Evolutionary conservation across 2,113 vertebrate species (phyloP).

Genomic region (Daphoenositta chrysoptera): DNA sequence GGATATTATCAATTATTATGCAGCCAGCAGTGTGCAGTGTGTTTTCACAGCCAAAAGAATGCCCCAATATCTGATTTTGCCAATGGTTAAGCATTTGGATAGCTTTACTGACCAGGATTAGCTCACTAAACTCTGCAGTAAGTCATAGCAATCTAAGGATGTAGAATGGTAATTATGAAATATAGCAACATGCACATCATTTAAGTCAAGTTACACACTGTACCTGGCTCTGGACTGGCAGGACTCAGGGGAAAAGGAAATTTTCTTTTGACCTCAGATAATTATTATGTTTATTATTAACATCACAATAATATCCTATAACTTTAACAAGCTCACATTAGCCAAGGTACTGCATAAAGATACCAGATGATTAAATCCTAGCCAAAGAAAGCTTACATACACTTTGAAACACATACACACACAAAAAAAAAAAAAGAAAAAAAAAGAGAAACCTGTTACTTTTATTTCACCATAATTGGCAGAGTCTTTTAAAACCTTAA

Average conservation of each 20-base stretch:
- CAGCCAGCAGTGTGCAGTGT: not conserved
- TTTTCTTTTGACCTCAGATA: not conserved
- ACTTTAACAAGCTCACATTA: not conserved
- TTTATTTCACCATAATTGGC: not conserved
- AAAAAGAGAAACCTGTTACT: not conserved
- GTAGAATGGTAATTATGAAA: not conserved
- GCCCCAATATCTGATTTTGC: not conserved
- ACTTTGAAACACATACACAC: not conserved
- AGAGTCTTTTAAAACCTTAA: slow-evolving; percentile 3
- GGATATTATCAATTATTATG: not conserved
- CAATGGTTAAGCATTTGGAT: not conserved
- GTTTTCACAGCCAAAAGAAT: not conserved
- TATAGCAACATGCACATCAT: not conserved
- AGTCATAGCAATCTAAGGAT: not conserved
- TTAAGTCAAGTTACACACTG: not conserved
- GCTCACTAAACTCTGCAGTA: not conserved
- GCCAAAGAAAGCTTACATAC: not conserved
- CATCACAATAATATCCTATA: not conserved
- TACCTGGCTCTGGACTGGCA: not conserved
- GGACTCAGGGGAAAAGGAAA: not conserved
- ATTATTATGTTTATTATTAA: not conserved
- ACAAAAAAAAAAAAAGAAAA: not conserved
- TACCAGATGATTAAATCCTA: not conserved
- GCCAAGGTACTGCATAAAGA: not conserved
- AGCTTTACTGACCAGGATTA: not conserved